Evolutionary conservation across 1,140 invertebrate genomes (phyloP), one percentile per base, ranked within the genome.

Genomic region (Diprion similis): DNA sequence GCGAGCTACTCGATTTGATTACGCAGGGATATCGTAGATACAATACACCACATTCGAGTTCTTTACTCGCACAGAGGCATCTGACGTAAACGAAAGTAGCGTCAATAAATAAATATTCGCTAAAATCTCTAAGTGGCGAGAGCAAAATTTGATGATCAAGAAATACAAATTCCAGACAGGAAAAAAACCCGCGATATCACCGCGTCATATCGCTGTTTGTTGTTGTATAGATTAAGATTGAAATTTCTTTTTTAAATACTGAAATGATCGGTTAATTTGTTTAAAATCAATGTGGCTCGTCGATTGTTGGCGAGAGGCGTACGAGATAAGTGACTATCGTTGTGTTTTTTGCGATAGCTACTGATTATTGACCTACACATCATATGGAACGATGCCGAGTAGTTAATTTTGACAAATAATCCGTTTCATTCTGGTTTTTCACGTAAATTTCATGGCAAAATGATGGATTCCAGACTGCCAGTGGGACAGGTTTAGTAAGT

Each of bases 401-500:
- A 18, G 46, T 0, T 19, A 17, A 59, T 59, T 13, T 59, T 59
- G 51, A 15, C 51, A 70, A 48, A 48, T 13, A 48, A 11, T 71
- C 9, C n/a, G 70, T 47, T 46, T 15, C 6, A 73, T 46, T 37
- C 10, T 45, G 65, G 67, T 69, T 37, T 46, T 66, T 72, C n/a
- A 73, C 13, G 37, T 68, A 65, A 65, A 65, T 46, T 78, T 78
- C 76, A 76, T 69, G 73, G 79, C 77, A 78, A 81, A 82, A 83
- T 79, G 79, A 81, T 73, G 78, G 79, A 79, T 79, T 75, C 70
- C 75, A 46, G 76, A 75, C 73, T 77, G 72, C 71, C n/a, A 66
- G 77, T 45, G 46, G 72, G 46, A 24, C 71, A 17, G 10, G 47
- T 75, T 75, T 48, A 11, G n/a, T n/a, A 37, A 48, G 46, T 67